These are phyloP conservation scores for Orthonychiurus folsomi DNA, from an alignment of 2,888 invertebrate genomes.

Conservation along the genomic window DNA sequence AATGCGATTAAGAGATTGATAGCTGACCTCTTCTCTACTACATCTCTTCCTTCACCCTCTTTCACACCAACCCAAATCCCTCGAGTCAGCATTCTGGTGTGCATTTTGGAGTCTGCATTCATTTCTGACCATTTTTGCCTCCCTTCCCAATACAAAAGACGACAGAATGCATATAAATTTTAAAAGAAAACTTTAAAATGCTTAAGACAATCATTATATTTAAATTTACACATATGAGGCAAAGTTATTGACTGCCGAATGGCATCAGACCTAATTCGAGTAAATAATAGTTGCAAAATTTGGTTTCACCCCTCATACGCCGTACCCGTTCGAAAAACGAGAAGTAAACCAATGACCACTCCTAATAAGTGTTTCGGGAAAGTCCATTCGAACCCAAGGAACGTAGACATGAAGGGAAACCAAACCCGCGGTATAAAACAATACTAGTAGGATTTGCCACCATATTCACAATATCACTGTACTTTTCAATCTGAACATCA, in stretches of 20 bases:
- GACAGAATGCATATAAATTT: background rate
- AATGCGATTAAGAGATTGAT: slow-evolving; percentile 33
- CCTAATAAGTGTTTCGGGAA: slow-evolving; percentile 9
- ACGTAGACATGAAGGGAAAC: slow-evolving; percentile 5
- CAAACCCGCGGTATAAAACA: slow-evolving; percentile 3
- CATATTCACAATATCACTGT: slow-evolving; percentile 16
- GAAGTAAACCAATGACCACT: slow-evolving; percentile 9
- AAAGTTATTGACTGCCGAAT: no score
- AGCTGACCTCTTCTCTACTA: slow-evolving; percentile 30
- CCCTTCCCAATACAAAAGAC: slow-evolving; percentile 32
- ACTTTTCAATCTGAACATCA: slow-evolving; percentile 12
- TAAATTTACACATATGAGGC: no score
- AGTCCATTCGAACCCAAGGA: background rate
- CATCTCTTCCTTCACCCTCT: slow-evolving; percentile 7
- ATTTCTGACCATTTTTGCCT: slow-evolving; percentile 24
- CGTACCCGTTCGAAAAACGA: slow-evolving; percentile 13
- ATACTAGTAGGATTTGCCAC: slow-evolving; percentile 12
- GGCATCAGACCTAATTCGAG: no score
- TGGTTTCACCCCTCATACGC: slow-evolving; percentile 13
- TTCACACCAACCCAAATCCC: slow-evolving; percentile 25
- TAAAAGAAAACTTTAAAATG: no score
- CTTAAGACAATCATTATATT: background rate
- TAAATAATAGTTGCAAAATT: no score
- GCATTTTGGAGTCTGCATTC: slow-evolving; percentile 19
- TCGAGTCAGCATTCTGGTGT: slow-evolving; percentile 29